These are phyloP conservation scores for Numenius arquata DNA, from an alignment of 2,113 vertebrate species.

Conservation along the genomic window DNA sequence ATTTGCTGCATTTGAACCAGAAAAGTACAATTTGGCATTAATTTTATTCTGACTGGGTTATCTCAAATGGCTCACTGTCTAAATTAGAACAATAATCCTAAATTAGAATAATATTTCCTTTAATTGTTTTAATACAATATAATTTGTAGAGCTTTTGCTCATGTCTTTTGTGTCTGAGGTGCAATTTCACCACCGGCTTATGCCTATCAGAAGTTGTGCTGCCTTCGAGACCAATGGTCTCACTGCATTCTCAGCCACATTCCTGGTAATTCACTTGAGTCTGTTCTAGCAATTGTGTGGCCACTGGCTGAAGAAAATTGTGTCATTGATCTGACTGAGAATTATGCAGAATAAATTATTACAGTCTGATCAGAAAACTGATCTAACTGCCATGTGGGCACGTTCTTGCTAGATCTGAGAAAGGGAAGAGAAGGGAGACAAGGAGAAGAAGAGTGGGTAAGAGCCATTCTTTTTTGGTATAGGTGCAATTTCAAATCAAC, in stretches of 20 bases:
- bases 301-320: neutral
- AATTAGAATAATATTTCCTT: neutral
- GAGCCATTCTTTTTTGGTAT: neutral
- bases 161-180: neutral
- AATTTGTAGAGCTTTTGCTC: neutral
- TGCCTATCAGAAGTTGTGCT: neutral
- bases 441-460: neutral
- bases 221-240: fast-evolving
- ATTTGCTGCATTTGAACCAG: neutral
- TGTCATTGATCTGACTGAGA: neutral
- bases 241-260: neutral
- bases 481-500: neutral
- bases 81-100: neutral
- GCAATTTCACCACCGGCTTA: neutral
- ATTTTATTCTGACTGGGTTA: neutral
- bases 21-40: neutral
- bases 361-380: neutral
- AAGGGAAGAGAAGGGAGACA: neutral
- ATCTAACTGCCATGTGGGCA: neutral
- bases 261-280: neutral
- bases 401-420: neutral
- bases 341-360: neutral
- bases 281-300: fast-evolving
- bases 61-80: neutral
- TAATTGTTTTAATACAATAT: neutral